Base-by-base conservation (phyloP, 2,797 vertebrate species). In the Crocidura indochinensis region DNA sequence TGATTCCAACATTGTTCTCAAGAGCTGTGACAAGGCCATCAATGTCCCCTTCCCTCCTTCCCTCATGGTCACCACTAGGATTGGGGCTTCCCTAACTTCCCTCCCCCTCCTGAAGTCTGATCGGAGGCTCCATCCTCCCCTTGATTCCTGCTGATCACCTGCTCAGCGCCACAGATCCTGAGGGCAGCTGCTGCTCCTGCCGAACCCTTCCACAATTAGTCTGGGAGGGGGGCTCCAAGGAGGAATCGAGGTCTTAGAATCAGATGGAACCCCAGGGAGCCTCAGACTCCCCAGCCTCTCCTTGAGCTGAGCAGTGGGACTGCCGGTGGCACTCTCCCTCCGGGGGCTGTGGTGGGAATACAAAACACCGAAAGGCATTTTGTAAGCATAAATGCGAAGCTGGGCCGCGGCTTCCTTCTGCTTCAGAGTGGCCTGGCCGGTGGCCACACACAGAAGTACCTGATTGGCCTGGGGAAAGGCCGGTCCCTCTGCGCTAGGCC, bases 241-340 rank as follows among this genome's bases (percentile, higher is more conserved):
- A 74, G 68, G 69, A 69, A 53, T 60, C 19, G 68, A 80, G 67
- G 26, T 81, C 87, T 80, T 88, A 90, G 79, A 84, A 20, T 82
- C n/a, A 62, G 29, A 77, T 49, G 2, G 10, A 31, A 46, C n/a
- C 17, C 44, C 10, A 2, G 2, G 10, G 44, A 84, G 47, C 72
- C 19, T 68, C 26, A 22, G 80, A 72, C 67, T 84, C 67, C 29
- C 51, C 31, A 44, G 88, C 44, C 82, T 47, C 78, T 88, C 80
- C 65, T 71, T 64, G 6, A 12, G 46, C 46, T 47, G 2, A 38
- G 10, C 15, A 17, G 62, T 44, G 56, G 27, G 20, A 78, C 64
- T 80, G 51, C 0, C 20, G 8, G 10, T n/a, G 74, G 38, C 29
- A 53, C 56, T 7, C 38, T 53, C 9, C 46, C 47, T 60, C 27